Percentiles rank a stretch among this genome's conserved stretches.
These are phyloP conservation scores for Balaenoptera acutorostrata DNA, from an alignment of 2,113 vertebrate genomes.

Conservation along the genomic window DNA sequence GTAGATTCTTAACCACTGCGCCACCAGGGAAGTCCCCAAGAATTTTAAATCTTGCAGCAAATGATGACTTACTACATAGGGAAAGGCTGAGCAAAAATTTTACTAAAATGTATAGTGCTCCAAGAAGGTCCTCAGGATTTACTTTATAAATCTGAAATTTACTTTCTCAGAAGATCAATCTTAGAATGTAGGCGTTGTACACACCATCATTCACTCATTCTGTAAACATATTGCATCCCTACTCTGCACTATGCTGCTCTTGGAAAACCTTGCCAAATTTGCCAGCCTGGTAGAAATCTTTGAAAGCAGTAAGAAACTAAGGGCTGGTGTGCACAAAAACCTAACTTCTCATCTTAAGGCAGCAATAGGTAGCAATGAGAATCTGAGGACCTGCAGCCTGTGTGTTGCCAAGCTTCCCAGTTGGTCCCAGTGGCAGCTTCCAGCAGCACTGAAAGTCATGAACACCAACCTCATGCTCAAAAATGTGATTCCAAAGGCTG, in stretches of 20 bases:
- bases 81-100: not conserved
- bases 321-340: not conserved
- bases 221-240: not conserved
- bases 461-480: not conserved
- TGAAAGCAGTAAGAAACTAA: not conserved
- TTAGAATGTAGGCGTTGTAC: not conserved
- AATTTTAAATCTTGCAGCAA: not conserved
- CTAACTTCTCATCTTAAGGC: not conserved
- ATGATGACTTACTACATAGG: not conserved
- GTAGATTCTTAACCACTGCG: not conserved
- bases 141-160: not conserved
- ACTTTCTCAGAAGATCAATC: not conserved
- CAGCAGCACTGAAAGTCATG: not conserved
- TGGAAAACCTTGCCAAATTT: not conserved
- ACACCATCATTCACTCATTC: not conserved
- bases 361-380: not conserved
- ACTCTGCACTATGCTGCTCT: not conserved
- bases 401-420: not conserved
- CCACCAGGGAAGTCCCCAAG: not conserved
- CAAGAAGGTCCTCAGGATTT: not conserved
- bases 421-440: not conserved
- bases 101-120: not conserved
- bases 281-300: not conserved
- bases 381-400: not conserved
- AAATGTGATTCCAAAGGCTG: not conserved